Base-by-base conservation (phyloP, 2,797 vertebrate genomes). In the Forpus xanthops region DNA sequence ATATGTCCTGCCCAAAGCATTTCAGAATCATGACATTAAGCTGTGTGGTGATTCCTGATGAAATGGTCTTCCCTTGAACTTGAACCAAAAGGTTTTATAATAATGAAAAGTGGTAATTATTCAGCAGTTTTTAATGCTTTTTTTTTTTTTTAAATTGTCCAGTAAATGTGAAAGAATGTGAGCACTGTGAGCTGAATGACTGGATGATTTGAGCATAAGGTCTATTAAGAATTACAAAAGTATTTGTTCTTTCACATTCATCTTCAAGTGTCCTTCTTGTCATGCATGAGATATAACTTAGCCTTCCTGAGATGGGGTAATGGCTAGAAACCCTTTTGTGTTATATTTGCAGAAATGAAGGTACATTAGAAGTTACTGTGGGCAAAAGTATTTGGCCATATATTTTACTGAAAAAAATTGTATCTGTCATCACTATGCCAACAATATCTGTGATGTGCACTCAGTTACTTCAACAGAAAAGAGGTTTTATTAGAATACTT, bases 151-250 rank as follows among this genome's bases (percentile, higher is more conserved):
- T n/a, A n/a, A n/a, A 2, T 77, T 70, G 19, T 21, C n/a, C 45
- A 41, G 28, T 62, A 39, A 85, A 77, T 33, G 44, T 61, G 27
- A 53, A 56, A 70, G 55, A 85, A 72, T 50, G 19, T 28, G 15
- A 66, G 14, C 5, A 62, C 17, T 44, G 15, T 27, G n/a, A 75
- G 24, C 1, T 4, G 39, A 89, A 82, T 30, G 25, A 44, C 1
- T 15, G 27, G 33, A 9, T 0, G 3, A 55, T 39, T 42, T n/a
- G 15, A 73, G 55, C 2, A 41, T 27, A 53, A 53, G 1, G 1
- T 49, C 56, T 70, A 65, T 58, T 65, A 64, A 4, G 16, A 87
- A 67, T 12, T 31, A 55, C 14, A 67, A 44, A 64, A 85, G 13
- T 17, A 61, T 31, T n/a, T 80, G 4, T 25, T 53, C 24, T 62